A percentile compares a stretch with the other conserved stretches of the same genome.
These are phyloP conservation scores for Andrena fulva DNA, from an alignment of 2,888 invertebrate species.

Conservation along the genomic window DNA sequence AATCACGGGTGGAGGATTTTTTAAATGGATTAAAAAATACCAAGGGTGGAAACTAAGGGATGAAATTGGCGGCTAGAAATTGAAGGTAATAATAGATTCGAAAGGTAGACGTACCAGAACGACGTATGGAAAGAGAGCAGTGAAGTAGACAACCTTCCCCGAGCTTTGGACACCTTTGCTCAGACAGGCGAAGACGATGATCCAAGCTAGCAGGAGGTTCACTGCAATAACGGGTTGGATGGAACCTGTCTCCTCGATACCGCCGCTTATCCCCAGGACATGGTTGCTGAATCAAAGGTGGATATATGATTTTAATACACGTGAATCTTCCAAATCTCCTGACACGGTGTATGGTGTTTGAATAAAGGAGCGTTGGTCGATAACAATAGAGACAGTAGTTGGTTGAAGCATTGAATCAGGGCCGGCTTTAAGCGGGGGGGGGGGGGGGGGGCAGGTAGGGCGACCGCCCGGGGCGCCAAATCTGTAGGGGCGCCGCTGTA, in stretches of 20 bases:
- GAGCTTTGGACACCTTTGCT: constrained; percentile 93
- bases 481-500: too few relatives aligned
- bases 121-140: constrained; percentile 91
- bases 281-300: constrained; percentile 83
- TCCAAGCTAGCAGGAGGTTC: constrained; percentile 92
- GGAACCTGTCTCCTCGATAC: constrained; percentile 90
- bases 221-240: constrained; percentile 90
- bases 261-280: constrained; percentile 89
- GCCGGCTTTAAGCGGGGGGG: too few relatives aligned
- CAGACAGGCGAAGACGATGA: constrained; percentile 91
- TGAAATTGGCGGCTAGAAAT: neutral
- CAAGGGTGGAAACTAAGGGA: too few relatives aligned
- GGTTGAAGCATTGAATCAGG: too few relatives aligned
- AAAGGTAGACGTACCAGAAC: constrained; percentile 87
- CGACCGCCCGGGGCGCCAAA: too few relatives aligned
- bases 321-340: neutral
- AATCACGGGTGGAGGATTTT: too few relatives aligned
- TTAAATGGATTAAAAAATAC: too few relatives aligned
- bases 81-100: neutral
- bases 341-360: neutral
- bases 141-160: constrained; percentile 93
- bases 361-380: neutral
- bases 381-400: neutral
- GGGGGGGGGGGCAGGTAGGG: too few relatives aligned
- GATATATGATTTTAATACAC: neutral